Base-by-base conservation (phyloP, 2,888 invertebrate genomes). In the Acrocyrtus sp. region DNA sequence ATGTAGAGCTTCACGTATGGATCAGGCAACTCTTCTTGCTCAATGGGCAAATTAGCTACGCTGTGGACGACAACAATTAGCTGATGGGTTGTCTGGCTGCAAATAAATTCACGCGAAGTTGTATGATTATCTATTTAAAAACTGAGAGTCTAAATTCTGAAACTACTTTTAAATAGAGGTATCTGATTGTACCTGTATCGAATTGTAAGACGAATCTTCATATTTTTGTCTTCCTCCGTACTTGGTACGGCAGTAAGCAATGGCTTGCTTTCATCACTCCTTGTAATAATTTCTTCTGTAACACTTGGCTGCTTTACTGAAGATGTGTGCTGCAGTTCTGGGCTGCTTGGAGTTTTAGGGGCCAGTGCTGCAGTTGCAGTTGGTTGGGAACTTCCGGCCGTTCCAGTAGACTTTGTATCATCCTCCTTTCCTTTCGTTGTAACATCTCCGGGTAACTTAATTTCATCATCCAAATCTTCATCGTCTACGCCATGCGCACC, bases 1-100 rank as follows among this genome's bases (percentile, higher is more conserved):
- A 95, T 86, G 84, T 95, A 94, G 27, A 95, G 84, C 84, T 95
- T 95, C 0, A 95, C 94, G 83, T 95, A 95, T 0, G 95, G 93
- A 85, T 95, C 95, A 1, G 95, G 95, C 82, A 94, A 90, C 83
- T 91, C 93, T 76, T 89, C 88, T 1, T 92, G 91, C 84, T 94
- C 94, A 82, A 92, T 92, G 48, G 90, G 85, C 0, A 93, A 93
- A 82, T 88, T 95, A 94, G 91, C 90, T 78, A 96, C 91, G 87
- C 94, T 94, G 84, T 97, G 96, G 1, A 97, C 90, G 12, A 93
- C 92, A 34, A 96, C 88, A 62, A 91, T 89, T 19, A 97, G 87
- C 74, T 91, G 90, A 85, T 95, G 94, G 60, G 94, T 88, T 81
- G 77, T 76, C 75, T 80, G 78, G 65, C 81, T 81, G 58, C 17